phyloP scores from a whole-genome alignment of 2,113 vertebrate genomes.

The Chaenogobius annularis region DNA sequence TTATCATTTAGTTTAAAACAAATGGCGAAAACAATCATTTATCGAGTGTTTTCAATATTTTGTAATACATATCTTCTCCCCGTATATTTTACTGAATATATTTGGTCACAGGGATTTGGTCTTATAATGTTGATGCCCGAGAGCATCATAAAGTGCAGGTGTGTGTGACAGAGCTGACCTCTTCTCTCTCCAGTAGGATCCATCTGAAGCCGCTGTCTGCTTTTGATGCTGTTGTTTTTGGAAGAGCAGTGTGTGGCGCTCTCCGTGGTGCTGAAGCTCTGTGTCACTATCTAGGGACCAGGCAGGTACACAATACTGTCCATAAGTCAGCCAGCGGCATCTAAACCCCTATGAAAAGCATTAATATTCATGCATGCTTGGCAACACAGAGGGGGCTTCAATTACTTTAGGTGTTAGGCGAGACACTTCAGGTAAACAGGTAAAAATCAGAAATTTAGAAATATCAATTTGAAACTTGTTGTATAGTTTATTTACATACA shows the following conservation, averaged over 20 bases:
- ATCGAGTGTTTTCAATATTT: no score
- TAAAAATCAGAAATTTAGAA: no score
- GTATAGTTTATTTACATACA: no score
- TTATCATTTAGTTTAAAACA: no score
- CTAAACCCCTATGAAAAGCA: neutral
- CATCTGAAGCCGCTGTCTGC: neutral
- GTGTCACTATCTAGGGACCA: neutral
- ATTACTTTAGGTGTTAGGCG: neutral
- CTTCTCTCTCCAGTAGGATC: neutral
- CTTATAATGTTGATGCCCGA: neutral
- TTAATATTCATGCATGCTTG: neutral
- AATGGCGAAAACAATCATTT: no score
- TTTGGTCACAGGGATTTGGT: neutral
- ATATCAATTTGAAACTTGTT: no score
- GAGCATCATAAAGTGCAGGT: neutral
- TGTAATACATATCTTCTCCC: no score
- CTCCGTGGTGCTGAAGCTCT: neutral
- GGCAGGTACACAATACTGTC: neutral
- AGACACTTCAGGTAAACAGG: no score
- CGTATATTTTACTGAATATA: neutral
- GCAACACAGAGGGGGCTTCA: neutral
- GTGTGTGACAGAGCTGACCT: slow-evolving; percentile 1
- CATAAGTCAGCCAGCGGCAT: neutral
- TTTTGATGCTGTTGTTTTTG: slow-evolving; percentile 3
- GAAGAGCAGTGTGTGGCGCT: neutral